Conservation (phyloP, 2,797 vertebrate genomes). For the Phataginus tricuspis region DNA sequence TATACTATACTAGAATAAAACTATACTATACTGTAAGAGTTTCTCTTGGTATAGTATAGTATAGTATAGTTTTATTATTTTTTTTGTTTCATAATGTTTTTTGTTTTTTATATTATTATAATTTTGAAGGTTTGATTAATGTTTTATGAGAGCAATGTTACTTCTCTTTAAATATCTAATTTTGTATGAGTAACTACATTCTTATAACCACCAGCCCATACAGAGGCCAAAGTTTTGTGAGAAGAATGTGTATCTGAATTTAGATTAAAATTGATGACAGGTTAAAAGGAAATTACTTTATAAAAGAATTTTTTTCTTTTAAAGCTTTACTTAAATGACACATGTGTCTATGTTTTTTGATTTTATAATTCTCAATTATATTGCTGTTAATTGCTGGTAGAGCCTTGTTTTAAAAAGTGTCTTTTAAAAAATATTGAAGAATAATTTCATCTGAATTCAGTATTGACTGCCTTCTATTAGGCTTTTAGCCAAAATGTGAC, state of each 20-base stretch:
- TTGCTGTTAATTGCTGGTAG: conserved; percentile 78
- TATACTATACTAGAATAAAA: no score
- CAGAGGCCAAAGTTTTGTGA: background rate
- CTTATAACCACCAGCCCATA: background rate
- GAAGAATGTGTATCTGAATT: conserved; percentile 33
- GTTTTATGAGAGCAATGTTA: background rate
- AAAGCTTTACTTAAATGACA: conserved; percentile 36
- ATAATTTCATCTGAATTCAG: conserved; percentile 79
- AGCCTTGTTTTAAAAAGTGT: conserved; percentile 77
- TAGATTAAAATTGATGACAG: conserved; percentile 53
- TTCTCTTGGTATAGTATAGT: background rate
- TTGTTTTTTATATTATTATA: background rate
- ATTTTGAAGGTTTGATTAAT: conserved; percentile 27
- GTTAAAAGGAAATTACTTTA: conserved; percentile 58
- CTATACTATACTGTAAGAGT: no score
- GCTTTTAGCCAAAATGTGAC: conserved; percentile 85
- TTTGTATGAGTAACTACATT: conserved; percentile 26
- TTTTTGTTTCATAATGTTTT: conserved; percentile 9
- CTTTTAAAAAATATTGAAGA: conserved; percentile 81
- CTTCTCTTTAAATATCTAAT: conserved; percentile 47
- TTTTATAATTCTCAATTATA: conserved; percentile 76
- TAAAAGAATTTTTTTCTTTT: conserved; percentile 42
- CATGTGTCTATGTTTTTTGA: conserved; percentile 61
- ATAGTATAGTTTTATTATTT: background rate
- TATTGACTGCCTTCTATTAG: conserved; percentile 81